Evolutionary conservation across 2,797 vertebrate species (phyloP), one percentile per base, ranked within the genome.

Genomic region (Gymnopithys bicolor): DNA sequence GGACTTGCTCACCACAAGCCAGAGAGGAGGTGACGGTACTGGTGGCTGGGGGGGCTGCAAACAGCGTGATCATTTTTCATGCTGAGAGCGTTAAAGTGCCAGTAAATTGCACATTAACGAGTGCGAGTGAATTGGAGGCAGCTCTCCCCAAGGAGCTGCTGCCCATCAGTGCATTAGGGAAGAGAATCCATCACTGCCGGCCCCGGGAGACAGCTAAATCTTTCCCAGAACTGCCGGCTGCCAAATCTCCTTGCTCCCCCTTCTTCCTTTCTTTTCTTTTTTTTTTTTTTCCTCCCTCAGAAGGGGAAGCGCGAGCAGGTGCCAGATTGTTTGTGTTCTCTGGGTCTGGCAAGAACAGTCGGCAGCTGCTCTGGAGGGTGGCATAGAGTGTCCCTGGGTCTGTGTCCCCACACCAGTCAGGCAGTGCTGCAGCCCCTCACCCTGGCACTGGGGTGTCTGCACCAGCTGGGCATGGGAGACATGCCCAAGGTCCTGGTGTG

Each of bases 81-180:
- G 96, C 97, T 95, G 97, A 96, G 94, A 96, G 94, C 97, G 90
- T 97, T 97, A 97, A 98, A 98, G 97, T 96, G 97, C 97, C 97
- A 91, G 97, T 97, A 97, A 98, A 98, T 98, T 97, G 97, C 97
- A 86, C 97, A 97, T 97, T 98, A 98, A 98, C 94, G 97, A 98
- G 97, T 90, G 64, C 49, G 91, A 97, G 97, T 90, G 96, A 97
- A 96, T 94, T 94, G 96, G 95, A 97, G 97, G 97, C 97, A 93
- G 96, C 88, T 88, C 89, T 97, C 96, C 97, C 97, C 83, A 53
- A 96, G 97, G 97, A 93, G 90, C 90, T 89, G 92, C 92, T 93
- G 67, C 90, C 96, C 97, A 86, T 95, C 97, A 93, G 94, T 95
- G 97, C 96, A 96, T 96, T 94, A 97, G 93, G 91, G 96, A 92